These are phyloP conservation scores for Cremastobaeus sp. DNA, from an alignment of 2,888 invertebrate genomes.

Conservation along the genomic window DNA sequence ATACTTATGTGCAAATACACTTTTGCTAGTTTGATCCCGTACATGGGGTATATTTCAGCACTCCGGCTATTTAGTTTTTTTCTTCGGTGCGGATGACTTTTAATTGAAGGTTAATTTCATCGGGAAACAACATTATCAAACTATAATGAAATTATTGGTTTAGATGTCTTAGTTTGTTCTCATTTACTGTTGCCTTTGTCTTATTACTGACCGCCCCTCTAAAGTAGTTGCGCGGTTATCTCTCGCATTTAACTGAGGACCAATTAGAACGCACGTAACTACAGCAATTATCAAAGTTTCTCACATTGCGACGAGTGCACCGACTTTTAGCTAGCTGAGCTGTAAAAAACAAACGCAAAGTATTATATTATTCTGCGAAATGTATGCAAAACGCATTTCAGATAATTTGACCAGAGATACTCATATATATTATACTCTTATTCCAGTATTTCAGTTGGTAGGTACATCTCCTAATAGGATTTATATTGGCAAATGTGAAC, in stretches of 20 bases:
- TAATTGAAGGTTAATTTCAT: conserved; percentile 54
- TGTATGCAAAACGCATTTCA: conserved; percentile 59
- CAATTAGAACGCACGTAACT: conserved; percentile 62
- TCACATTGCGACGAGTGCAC: conserved; percentile 20
- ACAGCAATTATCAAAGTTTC: conserved; percentile 62
- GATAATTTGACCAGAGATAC: no score
- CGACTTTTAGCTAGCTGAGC: conserved; percentile 10
- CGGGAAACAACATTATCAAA: conserved; percentile 53
- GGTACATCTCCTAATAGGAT: conserved; percentile 61
- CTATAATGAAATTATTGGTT: conserved; percentile 59
- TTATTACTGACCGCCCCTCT: conserved; percentile 2
- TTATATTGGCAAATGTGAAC: conserved; percentile 60
- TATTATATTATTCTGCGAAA: conserved; percentile 62
- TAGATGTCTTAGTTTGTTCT: conserved; percentile 32
- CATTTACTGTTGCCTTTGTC: conserved; percentile 38
- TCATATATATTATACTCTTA: conserved; percentile 58
- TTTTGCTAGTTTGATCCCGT: no score
- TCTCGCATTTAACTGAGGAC: conserved; percentile 58
- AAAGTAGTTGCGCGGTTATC: conserved; percentile 51
- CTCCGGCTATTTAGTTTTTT: no score
- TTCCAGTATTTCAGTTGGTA: no score
- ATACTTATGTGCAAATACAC: no score
- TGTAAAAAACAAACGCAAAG: conserved; percentile 45
- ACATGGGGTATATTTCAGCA: no score
- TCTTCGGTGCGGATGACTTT: conserved; percentile 20